A percentile compares a stretch with the other conserved stretches of the same genome.
Evolutionary conservation across 2,113 vertebrate genomes (phyloP).

Genomic region (Nycticorax nycticorax): DNA sequence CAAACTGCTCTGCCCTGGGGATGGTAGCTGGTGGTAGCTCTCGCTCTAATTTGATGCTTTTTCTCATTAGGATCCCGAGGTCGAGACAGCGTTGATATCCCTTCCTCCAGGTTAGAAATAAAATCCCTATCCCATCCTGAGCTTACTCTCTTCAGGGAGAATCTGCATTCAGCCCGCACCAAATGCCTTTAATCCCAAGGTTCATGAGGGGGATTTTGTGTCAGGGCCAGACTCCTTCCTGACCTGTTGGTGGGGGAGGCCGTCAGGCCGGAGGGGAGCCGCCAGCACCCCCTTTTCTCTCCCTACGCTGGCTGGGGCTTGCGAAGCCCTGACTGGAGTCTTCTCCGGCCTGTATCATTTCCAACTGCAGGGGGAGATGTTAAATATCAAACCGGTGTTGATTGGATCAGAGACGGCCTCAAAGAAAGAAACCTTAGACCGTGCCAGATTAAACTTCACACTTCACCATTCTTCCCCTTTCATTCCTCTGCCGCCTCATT

Average conservation of each 20-base stretch:
- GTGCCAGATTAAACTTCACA: constrained; percentile 68
- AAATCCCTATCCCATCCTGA: constrained; percentile 23
- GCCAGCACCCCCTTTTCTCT: neutral
- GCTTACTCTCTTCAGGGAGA: constrained; percentile 37
- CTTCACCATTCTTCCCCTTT: constrained; percentile 56
- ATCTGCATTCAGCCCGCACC: constrained; percentile 25
- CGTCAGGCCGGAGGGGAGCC: neutral
- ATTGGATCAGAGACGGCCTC: constrained; percentile 42
- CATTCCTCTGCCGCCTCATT: constrained; percentile 56
- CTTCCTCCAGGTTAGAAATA: constrained; percentile 2
- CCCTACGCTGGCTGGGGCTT: neutral
- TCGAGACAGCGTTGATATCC: neutral
- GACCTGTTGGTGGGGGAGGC: neutral
- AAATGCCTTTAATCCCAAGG: neutral
- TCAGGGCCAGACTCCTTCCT: neutral
- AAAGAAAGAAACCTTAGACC: constrained; percentile 42
- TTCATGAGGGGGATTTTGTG: neutral
- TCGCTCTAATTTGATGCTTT: neutral
- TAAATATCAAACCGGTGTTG: constrained; percentile 64
- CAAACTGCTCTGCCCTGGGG: neutral
- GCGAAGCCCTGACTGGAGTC: neutral
- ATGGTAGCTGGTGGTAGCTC: neutral
- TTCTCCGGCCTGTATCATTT: constrained; percentile 14
- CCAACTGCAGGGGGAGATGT: constrained; percentile 63
- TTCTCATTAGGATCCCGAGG: neutral